Percentiles rank a stretch among this genome's conserved stretches.
phyloP scores from a whole-genome alignment of 2,888 invertebrate genomes.

The Smittia aterrima region DNA sequence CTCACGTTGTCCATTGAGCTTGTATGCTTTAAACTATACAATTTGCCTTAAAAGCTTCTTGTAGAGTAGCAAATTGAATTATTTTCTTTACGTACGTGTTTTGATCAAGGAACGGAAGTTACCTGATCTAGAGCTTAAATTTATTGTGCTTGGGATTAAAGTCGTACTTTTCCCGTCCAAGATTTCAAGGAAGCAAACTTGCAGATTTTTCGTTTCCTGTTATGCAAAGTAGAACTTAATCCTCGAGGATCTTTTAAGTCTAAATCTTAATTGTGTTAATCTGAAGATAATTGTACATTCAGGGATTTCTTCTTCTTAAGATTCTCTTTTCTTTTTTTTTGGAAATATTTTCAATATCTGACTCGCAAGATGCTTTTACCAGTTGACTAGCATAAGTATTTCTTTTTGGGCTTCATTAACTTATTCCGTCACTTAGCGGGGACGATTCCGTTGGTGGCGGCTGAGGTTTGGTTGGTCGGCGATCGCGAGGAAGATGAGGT shows the following conservation, averaged over 20 bases:
- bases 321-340: not conserved
- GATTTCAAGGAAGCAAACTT: too few species aligned
- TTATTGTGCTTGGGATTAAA: too few species aligned
- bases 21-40: not conserved
- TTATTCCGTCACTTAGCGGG: constrained; percentile 40
- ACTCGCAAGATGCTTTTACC: constrained; percentile 28
- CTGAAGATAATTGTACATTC: constrained; percentile 34
- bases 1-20: not conserved
- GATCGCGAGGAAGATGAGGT: constrained; percentile 31
- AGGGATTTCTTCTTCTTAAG: constrained; percentile 19
- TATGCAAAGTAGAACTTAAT: too few species aligned
- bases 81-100: not conserved
- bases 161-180: too few species aligned
- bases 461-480: constrained; percentile 12
- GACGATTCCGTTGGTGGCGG: constrained; percentile 8
- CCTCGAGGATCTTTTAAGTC: too few species aligned
- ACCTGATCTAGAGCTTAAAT: too few species aligned
- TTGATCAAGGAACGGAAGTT: too few species aligned
- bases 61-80: not conserved
- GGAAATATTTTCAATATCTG: constrained; percentile 32
- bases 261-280: too few species aligned
- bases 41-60: not conserved
- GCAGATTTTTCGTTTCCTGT: too few species aligned
- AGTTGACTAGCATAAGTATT: constrained; percentile 55
- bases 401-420: constrained; percentile 48